phyloP scores from a whole-genome alignment of 2,888 invertebrate species.

The Chrysina gloriosa region DNA sequence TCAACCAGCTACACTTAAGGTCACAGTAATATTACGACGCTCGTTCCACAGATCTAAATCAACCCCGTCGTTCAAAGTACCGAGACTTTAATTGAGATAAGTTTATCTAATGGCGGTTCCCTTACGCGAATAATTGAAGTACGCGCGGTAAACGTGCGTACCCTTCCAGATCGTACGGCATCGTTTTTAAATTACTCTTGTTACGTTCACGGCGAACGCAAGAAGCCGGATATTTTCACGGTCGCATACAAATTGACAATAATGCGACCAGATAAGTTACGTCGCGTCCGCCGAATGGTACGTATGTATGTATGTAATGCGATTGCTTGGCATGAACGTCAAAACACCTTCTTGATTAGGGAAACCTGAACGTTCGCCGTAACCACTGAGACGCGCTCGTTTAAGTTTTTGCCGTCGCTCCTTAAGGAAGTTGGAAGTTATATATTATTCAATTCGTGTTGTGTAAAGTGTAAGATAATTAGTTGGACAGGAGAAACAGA shows the following conservation, averaged over 20 bases:
- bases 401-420: background rate
- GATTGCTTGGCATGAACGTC: conserved; percentile 21
- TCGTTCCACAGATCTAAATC: background rate
- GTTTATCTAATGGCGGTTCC: background rate
- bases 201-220: background rate
- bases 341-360: conserved; percentile 33
- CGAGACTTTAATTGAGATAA: background rate
- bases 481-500: background rate
- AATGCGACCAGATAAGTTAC: conserved; percentile 27
- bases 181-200: conserved; percentile 31
- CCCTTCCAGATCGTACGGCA: background rate
- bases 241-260: conserved; percentile 37
- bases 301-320: conserved; percentile 23
- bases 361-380: conserved; percentile 6
- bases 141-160: background rate
- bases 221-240: conserved; percentile 20
- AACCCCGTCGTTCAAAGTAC: background rate
- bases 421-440: background rate
- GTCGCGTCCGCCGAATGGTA: conserved; percentile 9
- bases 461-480: conserved; percentile 14
- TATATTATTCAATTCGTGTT: conserved; percentile 8
- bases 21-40: background rate
- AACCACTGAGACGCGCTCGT: background rate
- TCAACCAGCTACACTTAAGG: too few relatives aligned
- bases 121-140: background rate